phyloP scores from a whole-genome alignment of 2,888 invertebrate genomes.

The Anthrax anthrax region DNA sequence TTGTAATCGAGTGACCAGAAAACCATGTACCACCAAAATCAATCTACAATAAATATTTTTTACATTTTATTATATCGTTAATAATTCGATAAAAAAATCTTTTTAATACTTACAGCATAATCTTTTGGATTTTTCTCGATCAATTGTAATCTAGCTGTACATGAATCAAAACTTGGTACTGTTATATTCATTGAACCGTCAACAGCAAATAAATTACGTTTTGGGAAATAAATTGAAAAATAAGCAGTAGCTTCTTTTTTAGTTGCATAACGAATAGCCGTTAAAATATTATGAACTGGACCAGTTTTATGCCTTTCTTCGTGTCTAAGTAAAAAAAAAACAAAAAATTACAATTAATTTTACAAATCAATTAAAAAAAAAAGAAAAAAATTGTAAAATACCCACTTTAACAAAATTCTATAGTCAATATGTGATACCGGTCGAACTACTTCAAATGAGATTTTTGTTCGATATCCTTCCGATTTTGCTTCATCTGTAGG shows the following conservation, averaged over 20 bases:
- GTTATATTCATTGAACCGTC: slow-evolving; percentile 60
- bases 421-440: slow-evolving; percentile 53
- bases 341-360: background rate
- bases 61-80: background rate
- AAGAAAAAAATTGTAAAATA: no score
- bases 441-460: slow-evolving; percentile 45
- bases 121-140: slow-evolving; percentile 52
- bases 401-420: slow-evolving; percentile 40
- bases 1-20: slow-evolving; percentile 47
- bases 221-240: slow-evolving; percentile 47
- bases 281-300: slow-evolving; percentile 38
- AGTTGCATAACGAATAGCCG: slow-evolving; percentile 42
- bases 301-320: slow-evolving; percentile 36
- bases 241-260: slow-evolving; percentile 44
- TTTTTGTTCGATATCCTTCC: slow-evolving; percentile 38
- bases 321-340: slow-evolving; percentile 19
- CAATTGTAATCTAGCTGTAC: slow-evolving; percentile 47
- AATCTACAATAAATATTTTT: slow-evolving; percentile 35
- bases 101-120: slow-evolving; percentile 44
- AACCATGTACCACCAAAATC: slow-evolving; percentile 66
- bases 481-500: slow-evolving; percentile 43
- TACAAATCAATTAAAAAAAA: no score
- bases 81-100: background rate
- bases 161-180: slow-evolving; percentile 57
- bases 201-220: slow-evolving; percentile 48